Evolutionary conservation across 2,113 vertebrate genomes (phyloP), one percentile per base, ranked within the genome.

Genomic region (Neopipo cinnamomea): DNA sequence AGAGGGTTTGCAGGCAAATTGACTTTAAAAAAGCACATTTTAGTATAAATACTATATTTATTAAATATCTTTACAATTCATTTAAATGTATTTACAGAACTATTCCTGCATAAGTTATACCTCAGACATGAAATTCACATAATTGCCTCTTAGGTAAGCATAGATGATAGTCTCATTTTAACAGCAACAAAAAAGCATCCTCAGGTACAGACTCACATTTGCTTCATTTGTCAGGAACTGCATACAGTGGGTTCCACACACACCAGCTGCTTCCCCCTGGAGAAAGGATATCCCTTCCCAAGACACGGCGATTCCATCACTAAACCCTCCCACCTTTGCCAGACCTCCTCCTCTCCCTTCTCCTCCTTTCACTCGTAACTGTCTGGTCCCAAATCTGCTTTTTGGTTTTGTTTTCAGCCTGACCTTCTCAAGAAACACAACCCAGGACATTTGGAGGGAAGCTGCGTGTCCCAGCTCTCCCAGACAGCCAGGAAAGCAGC

Each of bases 21-120:
- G 55, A 44, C 66, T 77, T 81, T 28, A 95, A 89, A 93, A 85
- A 61, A 79, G 62, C 89, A 73, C 76, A 30, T 72, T 90, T 97
- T 98, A 98, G 98, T 98, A 99, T 99, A 99, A 99, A 99, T 99
- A 99, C 98, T 98, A 98, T 98, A 98, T 95, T 99, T 99, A 99
- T 99, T 98, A 99, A 99, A 99, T 99, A 99, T 98, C 96, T 98
- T 98, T 98, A 99, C 98, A 99, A 97, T 98, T 98, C 98, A 98
- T 98, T 97, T 98, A 98, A 98, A 98, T 98, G 96, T 98, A 98
- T 98, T 98, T 98, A 98, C 98, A 99, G 95, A 99, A 97, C 97
- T 97, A 98, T 98, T 98, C 98, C 98, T 98, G 98, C 98, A 98
- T 98, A 98, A 98, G 97, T 98, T 98, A 98, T 97, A 98, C 96